Base-by-base conservation (phyloP, 2,113 vertebrate species). In the Siniperca knerii region DNA sequence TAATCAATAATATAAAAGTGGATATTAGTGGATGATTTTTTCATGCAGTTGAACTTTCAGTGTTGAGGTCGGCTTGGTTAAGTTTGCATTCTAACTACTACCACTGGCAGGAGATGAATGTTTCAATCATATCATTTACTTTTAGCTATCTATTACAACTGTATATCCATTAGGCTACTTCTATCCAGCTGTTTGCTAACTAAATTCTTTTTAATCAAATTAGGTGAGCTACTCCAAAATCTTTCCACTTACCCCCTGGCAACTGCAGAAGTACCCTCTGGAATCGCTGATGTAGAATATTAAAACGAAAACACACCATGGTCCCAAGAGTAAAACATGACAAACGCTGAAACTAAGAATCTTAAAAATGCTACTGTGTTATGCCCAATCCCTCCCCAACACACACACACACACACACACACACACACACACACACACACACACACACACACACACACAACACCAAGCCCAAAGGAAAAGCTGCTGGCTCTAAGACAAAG, bases 401-500 rank as follows among this genome's bases (percentile, higher is more conserved):
- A 70, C 40, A 73, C 44, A 65, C 58, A 81, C 71, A 48, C 29
- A 48, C 42, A 70, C 25, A 65, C 21, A 46, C 23, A 55, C 10
- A 50, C n/a, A 44, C 70, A 52, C 15, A 67, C 29, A 25, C 16
- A 70, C 40, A 73, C 44, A 65, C 58, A 81, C 71, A 48, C 29
- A 48, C 42, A 70, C 25, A 65, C 21, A 46, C 23, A 55, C 10
- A 50, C n/a, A 44, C 70, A 52, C 15, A 67, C 29, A 25, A 35
- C 70, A 46, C 18, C 8, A 23, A 67, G 46, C 50, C 6, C 52
- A 69, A 54, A 84, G 85, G 82, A 83, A 89, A 65, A 81, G 70
- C 29, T 42, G 21, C 72, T 79, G 52, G 64, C 75, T 70, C 25
- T 3, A 48, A 86, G 82, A 94, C 88, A 91, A 88, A 86, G 40